phyloP scores from a whole-genome alignment of 2,888 invertebrate species.

The Phlogophora meticulosa region DNA sequence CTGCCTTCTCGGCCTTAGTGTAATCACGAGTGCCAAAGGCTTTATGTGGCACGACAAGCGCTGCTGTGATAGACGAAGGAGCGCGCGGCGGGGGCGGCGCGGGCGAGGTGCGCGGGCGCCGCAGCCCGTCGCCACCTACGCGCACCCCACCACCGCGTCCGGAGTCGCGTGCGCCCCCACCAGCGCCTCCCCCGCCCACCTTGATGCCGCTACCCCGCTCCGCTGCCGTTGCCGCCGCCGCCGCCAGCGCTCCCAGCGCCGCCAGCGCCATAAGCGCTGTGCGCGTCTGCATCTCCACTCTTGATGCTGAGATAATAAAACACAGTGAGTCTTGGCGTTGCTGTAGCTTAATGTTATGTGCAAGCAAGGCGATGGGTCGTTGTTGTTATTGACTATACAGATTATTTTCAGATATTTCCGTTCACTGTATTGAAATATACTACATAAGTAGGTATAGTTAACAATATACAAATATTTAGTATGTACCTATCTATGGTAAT shows the following conservation, averaged over 20 bases:
- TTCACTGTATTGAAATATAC: too few species aligned
- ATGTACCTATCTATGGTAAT: too few species aligned
- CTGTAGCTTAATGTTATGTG: neutral
- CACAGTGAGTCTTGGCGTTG: neutral
- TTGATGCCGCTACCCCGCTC: conserved; percentile 87
- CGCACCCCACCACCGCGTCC: conserved; percentile 85
- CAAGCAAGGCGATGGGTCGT: too few species aligned
- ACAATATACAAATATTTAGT: too few species aligned
- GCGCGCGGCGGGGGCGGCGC: conserved; percentile 86
- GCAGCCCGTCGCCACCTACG: conserved; percentile 80
- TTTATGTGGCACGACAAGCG: conserved; percentile 95
- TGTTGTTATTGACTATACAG: too few species aligned
- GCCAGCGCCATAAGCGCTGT: conserved; percentile 84
- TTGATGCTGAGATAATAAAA: conserved; percentile 77
- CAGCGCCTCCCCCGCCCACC: conserved; percentile 79
- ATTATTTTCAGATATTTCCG: too few species aligned
- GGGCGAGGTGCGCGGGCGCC: conserved; percentile 86
- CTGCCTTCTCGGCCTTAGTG: conserved; percentile 93
- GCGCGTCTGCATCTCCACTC: conserved; percentile 87
- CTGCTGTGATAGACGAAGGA: conserved; percentile 92
- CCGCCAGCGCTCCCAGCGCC: conserved; percentile 83
- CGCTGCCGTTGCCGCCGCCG: conserved; percentile 77
- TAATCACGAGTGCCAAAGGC: conserved; percentile 94
- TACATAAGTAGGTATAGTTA: too few species aligned
- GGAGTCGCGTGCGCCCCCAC: conserved; percentile 79